Evolutionary conservation across 2,113 vertebrate genomes (phyloP).

Genomic region (Rallus limicola): DNA sequence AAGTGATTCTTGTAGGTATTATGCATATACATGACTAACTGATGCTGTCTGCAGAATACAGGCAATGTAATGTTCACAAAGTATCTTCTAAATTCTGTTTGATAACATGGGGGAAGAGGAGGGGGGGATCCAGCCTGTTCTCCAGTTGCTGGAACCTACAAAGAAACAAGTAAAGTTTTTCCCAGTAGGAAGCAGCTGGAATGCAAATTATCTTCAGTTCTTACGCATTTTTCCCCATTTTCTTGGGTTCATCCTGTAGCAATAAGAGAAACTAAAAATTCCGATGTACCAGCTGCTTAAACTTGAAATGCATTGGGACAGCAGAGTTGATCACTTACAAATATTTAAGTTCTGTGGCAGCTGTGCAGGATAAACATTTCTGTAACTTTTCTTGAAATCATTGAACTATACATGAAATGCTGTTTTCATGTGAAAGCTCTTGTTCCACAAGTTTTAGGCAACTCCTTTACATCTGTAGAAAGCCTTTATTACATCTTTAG

Average conservation of each 20-base stretch:
- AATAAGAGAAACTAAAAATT: neutral
- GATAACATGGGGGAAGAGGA: fast-evolving
- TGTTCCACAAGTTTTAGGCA: neutral
- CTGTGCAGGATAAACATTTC: slow-evolving; percentile 1
- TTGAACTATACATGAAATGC: neutral
- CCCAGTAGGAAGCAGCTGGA: neutral
- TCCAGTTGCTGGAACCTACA: neutral
- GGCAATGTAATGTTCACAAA: neutral
- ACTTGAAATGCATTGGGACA: neutral
- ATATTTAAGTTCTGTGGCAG: neutral
- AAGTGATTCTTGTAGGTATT: neutral
- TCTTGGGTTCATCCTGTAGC: neutral
- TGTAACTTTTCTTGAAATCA: neutral
- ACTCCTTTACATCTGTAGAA: neutral
- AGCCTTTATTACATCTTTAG: neutral
- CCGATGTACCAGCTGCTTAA: neutral
- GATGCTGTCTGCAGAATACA: neutral
- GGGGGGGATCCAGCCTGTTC: neutral
- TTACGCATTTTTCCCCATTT: neutral
- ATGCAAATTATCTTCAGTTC: neutral
- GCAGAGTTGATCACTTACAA: neutral
- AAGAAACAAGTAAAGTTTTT: neutral
- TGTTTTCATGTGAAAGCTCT: neutral
- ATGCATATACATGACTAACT: neutral
- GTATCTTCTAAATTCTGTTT: neutral